A percentile compares a stretch with the other conserved stretches of the same genome.
Conservation (phyloP, 2,888 invertebrate species). For the Oligia strigilis region DNA sequence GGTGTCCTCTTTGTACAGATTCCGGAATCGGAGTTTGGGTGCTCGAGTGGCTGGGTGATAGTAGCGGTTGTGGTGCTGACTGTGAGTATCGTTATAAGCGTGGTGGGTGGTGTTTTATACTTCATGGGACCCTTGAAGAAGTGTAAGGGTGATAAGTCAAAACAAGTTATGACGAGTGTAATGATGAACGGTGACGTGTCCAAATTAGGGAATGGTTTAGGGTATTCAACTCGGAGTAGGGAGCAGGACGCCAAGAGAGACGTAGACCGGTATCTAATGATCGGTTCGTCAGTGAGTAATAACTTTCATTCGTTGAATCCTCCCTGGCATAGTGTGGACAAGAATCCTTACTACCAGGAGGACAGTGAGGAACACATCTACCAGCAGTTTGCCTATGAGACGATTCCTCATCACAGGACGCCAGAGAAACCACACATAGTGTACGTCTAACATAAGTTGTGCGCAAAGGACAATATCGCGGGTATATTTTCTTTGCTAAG, state of each 20-base stretch:
- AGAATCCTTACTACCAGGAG: conserved; percentile 87
- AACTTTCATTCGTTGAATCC: conserved; percentile 89
- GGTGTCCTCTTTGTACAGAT: conserved; percentile 89
- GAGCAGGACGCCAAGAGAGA: conserved; percentile 88
- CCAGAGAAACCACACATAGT: conserved; percentile 91
- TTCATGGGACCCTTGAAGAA: conserved; percentile 89
- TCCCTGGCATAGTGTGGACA: conserved; percentile 89
- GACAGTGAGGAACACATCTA: conserved; percentile 89
- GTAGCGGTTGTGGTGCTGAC: conserved; percentile 89
- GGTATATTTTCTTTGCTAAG: conserved; percentile 82
- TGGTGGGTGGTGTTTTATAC: conserved; percentile 88
- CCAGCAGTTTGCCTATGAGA: conserved; percentile 89
- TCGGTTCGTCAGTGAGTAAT: conserved; percentile 88
- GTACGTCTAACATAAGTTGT: conserved; percentile 90
- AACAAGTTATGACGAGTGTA: conserved; percentile 89
- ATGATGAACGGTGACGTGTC: conserved; percentile 89
- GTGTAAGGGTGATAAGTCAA: conserved; percentile 89
- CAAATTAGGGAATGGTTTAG: conserved; percentile 88
- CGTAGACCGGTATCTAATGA: conserved; percentile 89
- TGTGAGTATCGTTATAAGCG: conserved; percentile 89
- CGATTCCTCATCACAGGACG: conserved; percentile 89
- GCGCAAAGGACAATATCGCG: conserved; percentile 83
- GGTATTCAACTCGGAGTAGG: conserved; percentile 87
- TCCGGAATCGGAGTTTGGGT: conserved; percentile 92
- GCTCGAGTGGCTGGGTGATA: conserved; percentile 91